Percentiles rank a stretch among this genome's conserved stretches.
Evolutionary conservation across 2,113 vertebrate species (phyloP).

Genomic region (Helogale parvula): DNA sequence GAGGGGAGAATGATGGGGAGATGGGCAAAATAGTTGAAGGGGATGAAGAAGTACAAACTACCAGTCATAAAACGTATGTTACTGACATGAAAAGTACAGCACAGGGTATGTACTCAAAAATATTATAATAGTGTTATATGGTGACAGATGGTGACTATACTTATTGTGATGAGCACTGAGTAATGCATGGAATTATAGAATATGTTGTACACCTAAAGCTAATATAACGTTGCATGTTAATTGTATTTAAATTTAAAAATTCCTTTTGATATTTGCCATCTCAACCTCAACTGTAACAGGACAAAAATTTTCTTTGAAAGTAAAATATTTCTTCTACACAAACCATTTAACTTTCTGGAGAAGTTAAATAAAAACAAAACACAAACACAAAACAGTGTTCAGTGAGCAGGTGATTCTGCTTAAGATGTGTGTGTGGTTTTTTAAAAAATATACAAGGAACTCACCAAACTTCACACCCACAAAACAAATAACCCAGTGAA

Average conservation of each 20-base stretch:
- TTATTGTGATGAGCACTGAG: not conserved
- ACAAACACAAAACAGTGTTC: not conserved
- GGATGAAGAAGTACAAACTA: not conserved
- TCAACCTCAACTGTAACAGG: not conserved
- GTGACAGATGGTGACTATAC: not conserved
- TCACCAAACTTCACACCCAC: too few species aligned
- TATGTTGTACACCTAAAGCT: not conserved
- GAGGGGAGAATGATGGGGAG: not conserved
- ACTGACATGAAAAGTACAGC: not conserved
- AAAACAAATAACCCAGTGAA: too few species aligned
- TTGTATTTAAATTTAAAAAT: not conserved
- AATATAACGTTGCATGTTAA: not conserved
- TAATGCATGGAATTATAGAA: not conserved
- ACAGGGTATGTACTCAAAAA: not conserved
- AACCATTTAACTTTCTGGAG: not conserved
- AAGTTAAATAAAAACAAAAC: slow-evolving; percentile 8
- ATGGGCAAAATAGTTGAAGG: not conserved
- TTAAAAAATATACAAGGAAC: too few species aligned
- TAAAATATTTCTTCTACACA: slow-evolving; percentile 19
- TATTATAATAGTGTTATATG: not conserved
- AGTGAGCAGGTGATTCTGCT: not conserved
- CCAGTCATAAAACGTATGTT: not conserved
- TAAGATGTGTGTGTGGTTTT: not conserved
- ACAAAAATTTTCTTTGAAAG: not conserved
- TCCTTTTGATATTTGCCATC: not conserved